These are phyloP conservation scores for Nothura maculosa DNA, from an alignment of 2,797 vertebrate species.

Conservation along the genomic window DNA sequence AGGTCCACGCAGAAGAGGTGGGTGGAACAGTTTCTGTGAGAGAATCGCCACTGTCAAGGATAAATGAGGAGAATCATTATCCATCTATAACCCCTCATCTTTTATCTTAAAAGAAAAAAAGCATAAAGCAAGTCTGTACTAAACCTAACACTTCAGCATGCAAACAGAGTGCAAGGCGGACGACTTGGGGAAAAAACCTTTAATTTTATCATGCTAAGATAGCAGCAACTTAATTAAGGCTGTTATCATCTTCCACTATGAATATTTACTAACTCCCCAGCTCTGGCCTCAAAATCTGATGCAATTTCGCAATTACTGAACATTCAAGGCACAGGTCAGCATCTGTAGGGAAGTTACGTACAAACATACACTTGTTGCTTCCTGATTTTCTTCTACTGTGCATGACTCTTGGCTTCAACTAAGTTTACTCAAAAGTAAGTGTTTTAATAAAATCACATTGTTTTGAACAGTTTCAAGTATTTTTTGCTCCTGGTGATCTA, in stretches of 20 bases:
- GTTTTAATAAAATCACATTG: neutral
- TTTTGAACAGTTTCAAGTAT: neutral
- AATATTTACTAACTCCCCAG: conserved; percentile 35
- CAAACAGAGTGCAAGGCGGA: conserved; percentile 20
- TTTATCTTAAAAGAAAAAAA: neutral
- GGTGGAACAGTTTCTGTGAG: neutral
- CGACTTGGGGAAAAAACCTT: conserved; percentile 15
- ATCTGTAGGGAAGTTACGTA: neutral
- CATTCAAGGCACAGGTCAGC: neutral
- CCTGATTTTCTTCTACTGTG: neutral
- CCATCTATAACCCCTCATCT: neutral
- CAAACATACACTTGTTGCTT: neutral
- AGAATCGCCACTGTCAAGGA: neutral
- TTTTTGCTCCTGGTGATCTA: neutral
- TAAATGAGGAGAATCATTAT: neutral
- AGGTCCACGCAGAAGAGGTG: neutral
- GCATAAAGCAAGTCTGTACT: neutral
- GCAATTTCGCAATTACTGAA: conserved; percentile 8
- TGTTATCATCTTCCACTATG: conserved; percentile 24
- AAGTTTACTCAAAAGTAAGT: neutral
- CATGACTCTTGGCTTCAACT: neutral
- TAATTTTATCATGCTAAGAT: conserved; percentile 46
- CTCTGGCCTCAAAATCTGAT: neutral
- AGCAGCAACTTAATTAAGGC: conserved; percentile 49
- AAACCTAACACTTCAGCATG: conserved; percentile 23